Conservation (phyloP, 1,140 invertebrate species). For the Aphidius gifuensis region DNA sequence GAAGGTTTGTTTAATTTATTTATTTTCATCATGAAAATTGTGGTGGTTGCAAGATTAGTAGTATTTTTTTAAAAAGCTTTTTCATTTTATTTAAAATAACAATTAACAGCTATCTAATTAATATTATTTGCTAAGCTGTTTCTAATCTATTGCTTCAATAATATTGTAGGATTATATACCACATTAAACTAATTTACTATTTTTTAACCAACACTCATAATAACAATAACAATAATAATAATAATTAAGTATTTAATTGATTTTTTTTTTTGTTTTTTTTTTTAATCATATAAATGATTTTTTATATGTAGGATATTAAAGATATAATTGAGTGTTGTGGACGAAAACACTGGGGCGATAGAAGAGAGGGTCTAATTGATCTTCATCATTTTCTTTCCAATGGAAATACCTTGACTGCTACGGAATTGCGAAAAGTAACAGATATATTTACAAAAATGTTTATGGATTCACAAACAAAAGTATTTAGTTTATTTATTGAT, state of each 20-base stretch:
- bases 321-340: slow-evolving; percentile 86
- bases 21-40: background rate
- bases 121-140: no score
- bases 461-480: slow-evolving; percentile 95
- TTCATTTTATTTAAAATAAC: no score
- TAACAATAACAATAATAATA: no score
- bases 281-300: slow-evolving; percentile 13
- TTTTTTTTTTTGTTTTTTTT: slow-evolving; percentile 16
- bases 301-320: slow-evolving; percentile 69
- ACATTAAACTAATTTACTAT: no score
- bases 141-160: no score
- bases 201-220: no score
- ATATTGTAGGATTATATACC: no score
- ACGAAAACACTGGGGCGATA: slow-evolving; percentile 85
- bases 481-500: slow-evolving; percentile 90
- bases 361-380: slow-evolving; percentile 86
- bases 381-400: slow-evolving; percentile 73
- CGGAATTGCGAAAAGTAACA: slow-evolving; percentile 76
- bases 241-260: no score
- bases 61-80: no score
- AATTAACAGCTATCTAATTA: no score
- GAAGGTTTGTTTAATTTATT: slow-evolving; percentile 53
- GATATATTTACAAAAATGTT: slow-evolving; percentile 96
- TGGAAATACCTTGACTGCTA: slow-evolving; percentile 65
- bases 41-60: no score